Conservation (phyloP, 2,888 invertebrate species). For the Hypomecis punctinalis region DNA sequence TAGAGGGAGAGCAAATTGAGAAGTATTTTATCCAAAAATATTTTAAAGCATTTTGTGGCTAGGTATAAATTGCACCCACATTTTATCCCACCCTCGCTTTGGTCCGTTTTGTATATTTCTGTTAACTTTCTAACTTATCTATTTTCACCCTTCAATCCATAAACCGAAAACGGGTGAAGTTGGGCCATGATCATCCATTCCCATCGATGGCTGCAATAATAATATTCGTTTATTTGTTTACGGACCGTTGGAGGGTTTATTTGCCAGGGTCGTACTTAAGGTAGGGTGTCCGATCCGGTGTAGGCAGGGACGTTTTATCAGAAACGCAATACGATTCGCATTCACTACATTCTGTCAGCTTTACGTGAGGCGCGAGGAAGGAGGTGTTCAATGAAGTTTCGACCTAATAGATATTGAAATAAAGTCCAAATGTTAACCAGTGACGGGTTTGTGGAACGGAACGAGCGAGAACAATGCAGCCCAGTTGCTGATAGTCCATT, state of each 20-base stretch:
- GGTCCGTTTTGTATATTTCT: neutral
- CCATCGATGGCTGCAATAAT: slow-evolving; percentile 44
- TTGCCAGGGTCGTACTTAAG: slow-evolving; percentile 16
- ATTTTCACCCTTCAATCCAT: slow-evolving; percentile 33
- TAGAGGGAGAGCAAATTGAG: too few species aligned
- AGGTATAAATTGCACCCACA: neutral
- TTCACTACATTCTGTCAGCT: too few species aligned
- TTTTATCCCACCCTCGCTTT: neutral
- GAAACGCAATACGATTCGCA: too few species aligned
- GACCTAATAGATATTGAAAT: too few species aligned
- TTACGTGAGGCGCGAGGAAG: too few species aligned
- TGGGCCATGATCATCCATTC: slow-evolving; percentile 45
- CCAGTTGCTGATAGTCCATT: too few species aligned
- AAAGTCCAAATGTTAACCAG: too few species aligned
- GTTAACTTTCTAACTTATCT: slow-evolving; percentile 8
- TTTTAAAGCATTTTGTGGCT: neutral
- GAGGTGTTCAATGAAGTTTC: too few species aligned
- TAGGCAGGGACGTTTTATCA: neutral
- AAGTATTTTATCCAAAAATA: too few species aligned
- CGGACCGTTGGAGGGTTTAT: slow-evolving; percentile 39
- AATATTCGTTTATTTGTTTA: slow-evolving; percentile 53
- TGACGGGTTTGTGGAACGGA: too few species aligned
- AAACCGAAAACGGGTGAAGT: slow-evolving; percentile 42
- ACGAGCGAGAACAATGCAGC: too few species aligned
- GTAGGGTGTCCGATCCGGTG: neutral